Evolutionary conservation across 1,140 invertebrate species (phyloP).

Genomic region (Pteromalus puparum): DNA sequence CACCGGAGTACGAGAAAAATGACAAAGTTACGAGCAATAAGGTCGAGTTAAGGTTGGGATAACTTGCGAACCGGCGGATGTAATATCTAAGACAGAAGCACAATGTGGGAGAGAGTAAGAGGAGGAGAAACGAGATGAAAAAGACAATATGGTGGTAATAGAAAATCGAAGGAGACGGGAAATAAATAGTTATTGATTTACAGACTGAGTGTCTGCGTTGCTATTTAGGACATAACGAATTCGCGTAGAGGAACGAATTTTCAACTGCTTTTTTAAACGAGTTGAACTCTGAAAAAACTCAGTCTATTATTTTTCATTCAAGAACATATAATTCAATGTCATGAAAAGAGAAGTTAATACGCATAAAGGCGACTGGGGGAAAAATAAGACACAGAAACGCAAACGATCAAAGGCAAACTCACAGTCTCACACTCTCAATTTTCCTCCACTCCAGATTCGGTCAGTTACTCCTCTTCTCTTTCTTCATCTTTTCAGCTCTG

Average conservation of each 20-base stretch:
- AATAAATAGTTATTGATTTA: slow-evolving; percentile 6
- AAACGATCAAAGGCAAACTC: not conserved
- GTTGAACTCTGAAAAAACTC: too few relatives aligned
- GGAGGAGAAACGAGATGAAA: not conserved
- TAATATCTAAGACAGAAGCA: slow-evolving; percentile 19
- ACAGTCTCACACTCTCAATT: not conserved
- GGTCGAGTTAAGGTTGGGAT: slow-evolving; percentile 25
- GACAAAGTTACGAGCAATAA: slow-evolving; percentile 32
- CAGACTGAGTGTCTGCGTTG: not conserved
- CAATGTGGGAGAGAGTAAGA: not conserved
- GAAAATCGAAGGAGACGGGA: slow-evolving; percentile 2
- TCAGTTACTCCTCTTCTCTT: not conserved
- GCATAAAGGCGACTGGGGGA: too few relatives aligned
- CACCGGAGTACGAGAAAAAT: not conserved
- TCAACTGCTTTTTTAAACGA: too few relatives aligned
- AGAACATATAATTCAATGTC: too few relatives aligned
- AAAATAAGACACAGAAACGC: not conserved
- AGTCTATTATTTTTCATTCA: too few relatives aligned
- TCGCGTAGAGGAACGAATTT: not conserved
- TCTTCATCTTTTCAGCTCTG: not conserved
- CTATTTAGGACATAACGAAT: not conserved
- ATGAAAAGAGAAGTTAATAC: not conserved
- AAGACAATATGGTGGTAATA: not conserved
- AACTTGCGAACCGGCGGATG: not conserved
- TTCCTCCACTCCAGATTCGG: not conserved